phyloP scores from a whole-genome alignment of 2,113 vertebrate genomes.

The Mormoops blainvillei region DNA sequence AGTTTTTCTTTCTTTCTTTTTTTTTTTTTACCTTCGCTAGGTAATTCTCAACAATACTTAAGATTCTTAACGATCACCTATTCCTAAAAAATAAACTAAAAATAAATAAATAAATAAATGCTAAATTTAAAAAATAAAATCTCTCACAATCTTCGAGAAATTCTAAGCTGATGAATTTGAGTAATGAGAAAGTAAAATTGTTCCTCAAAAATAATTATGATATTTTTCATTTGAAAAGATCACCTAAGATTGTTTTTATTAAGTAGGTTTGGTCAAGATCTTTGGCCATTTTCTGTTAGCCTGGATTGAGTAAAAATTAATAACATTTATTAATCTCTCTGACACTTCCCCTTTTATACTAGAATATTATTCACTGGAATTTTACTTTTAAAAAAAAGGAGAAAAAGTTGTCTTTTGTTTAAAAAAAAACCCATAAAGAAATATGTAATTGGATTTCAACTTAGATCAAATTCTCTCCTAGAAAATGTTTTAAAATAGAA shows the following conservation, averaged over 20 bases:
- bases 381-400: background rate
- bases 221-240: background rate
- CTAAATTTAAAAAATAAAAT: background rate
- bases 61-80: background rate
- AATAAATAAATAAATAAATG: background rate
- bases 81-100: background rate
- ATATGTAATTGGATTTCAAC: slow-evolving; percentile 26
- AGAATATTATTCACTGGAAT: background rate
- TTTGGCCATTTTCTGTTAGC: background rate
- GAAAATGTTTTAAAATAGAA: background rate
- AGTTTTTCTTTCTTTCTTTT: background rate
- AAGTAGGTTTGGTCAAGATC: background rate
- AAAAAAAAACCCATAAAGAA: background rate
- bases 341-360: background rate
- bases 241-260: background rate
- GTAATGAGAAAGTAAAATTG: background rate
- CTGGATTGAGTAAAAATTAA: background rate
- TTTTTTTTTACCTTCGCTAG: background rate
- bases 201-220: background rate
- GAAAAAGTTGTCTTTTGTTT: background rate
- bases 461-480: background rate
- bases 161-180: background rate
- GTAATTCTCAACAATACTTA: background rate
- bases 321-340: background rate
- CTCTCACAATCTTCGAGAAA: background rate